Conservation (phyloP, 2,888 invertebrate species). For the Neoitamus cyanurus region DNA sequence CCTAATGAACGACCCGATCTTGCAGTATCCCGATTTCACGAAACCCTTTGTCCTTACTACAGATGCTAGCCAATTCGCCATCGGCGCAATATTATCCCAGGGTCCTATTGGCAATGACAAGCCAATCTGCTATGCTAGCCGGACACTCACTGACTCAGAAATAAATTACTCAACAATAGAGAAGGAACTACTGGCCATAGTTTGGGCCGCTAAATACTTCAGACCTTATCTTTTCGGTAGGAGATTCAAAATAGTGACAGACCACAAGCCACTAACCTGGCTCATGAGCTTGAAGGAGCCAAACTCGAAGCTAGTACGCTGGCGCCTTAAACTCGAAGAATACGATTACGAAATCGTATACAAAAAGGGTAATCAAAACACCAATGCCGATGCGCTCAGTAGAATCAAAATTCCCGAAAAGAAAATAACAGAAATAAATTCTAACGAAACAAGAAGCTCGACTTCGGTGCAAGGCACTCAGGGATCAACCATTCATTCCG, state of each 20-base stretch:
- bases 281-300: background rate
- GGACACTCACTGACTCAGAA: too few species aligned
- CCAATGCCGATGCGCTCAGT: too few species aligned
- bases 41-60: background rate
- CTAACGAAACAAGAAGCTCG: background rate
- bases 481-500: conserved; percentile 47
- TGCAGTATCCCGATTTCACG: background rate
- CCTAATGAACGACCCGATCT: conserved; percentile 52
- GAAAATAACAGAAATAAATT: conserved; percentile 8
- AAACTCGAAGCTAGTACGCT: conserved; percentile 42
- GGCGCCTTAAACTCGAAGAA: conserved; percentile 52
- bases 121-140: conserved; percentile 56
- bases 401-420: conserved; percentile 13
- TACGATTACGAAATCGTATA: conserved; percentile 54
- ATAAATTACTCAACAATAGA: too few species aligned
- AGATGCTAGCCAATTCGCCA: conserved; percentile 53
- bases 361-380: conserved; percentile 53
- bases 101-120: conserved; percentile 46
- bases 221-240: too few species aligned
- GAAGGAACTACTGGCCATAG: too few species aligned
- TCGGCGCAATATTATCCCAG: conserved; percentile 56
- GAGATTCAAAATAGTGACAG: too few species aligned
- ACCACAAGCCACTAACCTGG: conserved; percentile 56
- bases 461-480: background rate
- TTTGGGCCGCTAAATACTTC: too few species aligned